Evolutionary conservation across 2,888 invertebrate genomes (phyloP).

Genomic region (Drosophila colorata): DNA sequence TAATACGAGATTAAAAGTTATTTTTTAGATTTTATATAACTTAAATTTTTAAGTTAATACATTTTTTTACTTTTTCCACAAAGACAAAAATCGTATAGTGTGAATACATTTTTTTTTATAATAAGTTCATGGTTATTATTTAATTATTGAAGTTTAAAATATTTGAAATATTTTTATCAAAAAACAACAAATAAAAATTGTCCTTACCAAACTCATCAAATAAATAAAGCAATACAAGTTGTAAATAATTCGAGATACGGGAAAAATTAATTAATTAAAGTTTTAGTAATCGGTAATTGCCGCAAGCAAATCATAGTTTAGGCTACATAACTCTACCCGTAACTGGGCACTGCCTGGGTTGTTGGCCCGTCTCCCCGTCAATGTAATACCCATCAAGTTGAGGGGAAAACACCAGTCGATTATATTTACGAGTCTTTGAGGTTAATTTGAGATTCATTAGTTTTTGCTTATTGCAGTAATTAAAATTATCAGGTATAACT

Average conservation of each 20-base stretch:
- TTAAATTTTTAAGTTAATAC: no score
- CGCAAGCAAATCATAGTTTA: background rate
- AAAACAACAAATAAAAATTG: background rate
- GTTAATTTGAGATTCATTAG: constrained; percentile 27
- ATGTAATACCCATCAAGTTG: constrained; percentile 1
- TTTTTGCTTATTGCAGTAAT: constrained; percentile 45
- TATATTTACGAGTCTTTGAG: constrained; percentile 25
- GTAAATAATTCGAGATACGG: background rate
- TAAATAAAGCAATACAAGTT: no score
- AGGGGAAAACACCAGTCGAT: constrained; percentile 6
- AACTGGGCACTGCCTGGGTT: no score
- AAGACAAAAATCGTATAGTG: no score
- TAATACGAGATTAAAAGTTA: no score
- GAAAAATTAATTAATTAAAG: background rate
- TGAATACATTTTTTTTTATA: no score
- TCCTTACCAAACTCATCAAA: background rate
- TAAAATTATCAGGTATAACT: constrained; percentile 46
- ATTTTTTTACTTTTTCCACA: no score
- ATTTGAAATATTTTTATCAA: no score
- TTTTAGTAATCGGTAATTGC: background rate
- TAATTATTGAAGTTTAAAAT: no score
- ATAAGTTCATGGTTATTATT: no score
- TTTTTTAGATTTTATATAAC: no score
- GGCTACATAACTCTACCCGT: background rate
- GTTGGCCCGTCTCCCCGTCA: no score